These are phyloP conservation scores for Neostethus bicornis DNA, from an alignment of 2,797 vertebrate genomes.

Conservation along the genomic window DNA sequence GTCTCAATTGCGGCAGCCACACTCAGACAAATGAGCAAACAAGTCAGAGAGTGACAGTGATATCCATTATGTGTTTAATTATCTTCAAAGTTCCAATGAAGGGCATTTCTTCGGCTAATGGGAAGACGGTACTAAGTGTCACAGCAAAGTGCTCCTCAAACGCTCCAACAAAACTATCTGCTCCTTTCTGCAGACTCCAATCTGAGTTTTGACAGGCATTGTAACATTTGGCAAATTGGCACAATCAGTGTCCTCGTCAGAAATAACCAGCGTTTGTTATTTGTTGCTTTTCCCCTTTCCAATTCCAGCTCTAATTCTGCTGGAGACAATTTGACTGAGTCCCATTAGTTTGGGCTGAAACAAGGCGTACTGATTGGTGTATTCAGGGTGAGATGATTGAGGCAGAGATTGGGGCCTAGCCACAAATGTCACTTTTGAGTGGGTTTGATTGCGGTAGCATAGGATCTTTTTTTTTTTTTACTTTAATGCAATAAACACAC, in stretches of 20 bases:
- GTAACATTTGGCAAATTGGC: constrained; percentile 70
- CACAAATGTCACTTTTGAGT: constrained; percentile 78
- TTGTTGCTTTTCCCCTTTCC: constrained; percentile 59
- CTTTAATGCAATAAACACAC: constrained; percentile 65
- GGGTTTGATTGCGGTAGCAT: constrained; percentile 77
- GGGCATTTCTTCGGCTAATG: constrained; percentile 82
- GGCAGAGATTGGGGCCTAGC: constrained; percentile 71
- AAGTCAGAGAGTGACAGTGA: constrained; percentile 84
- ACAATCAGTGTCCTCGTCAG: constrained; percentile 75
- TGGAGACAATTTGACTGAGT: constrained; percentile 71
- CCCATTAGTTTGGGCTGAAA: constrained; percentile 68
- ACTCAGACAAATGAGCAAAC: constrained; percentile 82
- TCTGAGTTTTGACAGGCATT: constrained; percentile 66
- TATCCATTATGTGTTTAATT: constrained; percentile 87
- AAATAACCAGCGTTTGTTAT: constrained; percentile 69
- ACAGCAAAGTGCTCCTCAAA: constrained; percentile 76
- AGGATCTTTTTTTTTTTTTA: constrained; percentile 64
- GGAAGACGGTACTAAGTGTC: constrained; percentile 77
- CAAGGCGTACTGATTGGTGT: constrained; percentile 74
- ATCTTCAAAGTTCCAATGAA: constrained; percentile 86
- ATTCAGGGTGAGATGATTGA: constrained; percentile 75
- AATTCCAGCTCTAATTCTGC: constrained; percentile 77
- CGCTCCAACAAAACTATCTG: constrained; percentile 68
- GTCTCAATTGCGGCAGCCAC: constrained; percentile 77
- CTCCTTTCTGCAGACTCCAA: constrained; percentile 51